phyloP scores from a whole-genome alignment of 2,888 invertebrate species.

The Melangyna quadrimaculata region DNA sequence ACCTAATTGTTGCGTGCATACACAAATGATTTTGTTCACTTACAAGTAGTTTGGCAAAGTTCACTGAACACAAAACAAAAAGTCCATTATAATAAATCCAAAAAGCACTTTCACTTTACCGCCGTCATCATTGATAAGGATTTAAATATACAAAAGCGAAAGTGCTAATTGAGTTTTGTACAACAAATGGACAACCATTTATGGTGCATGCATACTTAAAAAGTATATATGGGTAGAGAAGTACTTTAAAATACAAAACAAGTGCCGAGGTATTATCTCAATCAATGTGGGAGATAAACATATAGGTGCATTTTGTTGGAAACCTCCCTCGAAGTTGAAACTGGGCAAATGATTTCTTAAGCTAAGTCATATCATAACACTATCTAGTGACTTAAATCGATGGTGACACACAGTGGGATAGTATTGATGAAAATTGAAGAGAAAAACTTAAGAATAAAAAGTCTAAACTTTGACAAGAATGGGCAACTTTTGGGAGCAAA shows the following conservation, averaged over 20 bases:
- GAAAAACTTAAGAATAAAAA: too few relatives aligned
- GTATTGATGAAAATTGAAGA: background rate
- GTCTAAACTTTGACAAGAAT: too few relatives aligned
- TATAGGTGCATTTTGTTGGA: background rate
- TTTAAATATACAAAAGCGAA: constrained; percentile 57
- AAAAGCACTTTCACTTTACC: constrained; percentile 40
- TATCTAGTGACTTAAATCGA: background rate
- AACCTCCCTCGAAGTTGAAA: background rate
- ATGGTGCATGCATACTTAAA: background rate
- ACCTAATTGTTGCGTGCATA: too few relatives aligned
- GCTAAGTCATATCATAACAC: background rate
- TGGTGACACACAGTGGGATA: background rate
- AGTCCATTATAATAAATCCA: background rate
- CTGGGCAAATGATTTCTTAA: background rate
- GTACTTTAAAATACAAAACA: background rate
- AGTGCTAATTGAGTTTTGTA: constrained; percentile 48
- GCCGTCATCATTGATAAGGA: constrained; percentile 46
- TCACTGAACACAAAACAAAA: constrained; percentile 10
- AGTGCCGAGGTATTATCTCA: background rate
- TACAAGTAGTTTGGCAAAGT: too few relatives aligned
- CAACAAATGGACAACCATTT: constrained; percentile 15
- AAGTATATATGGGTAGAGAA: background rate
- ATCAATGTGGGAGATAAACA: background rate
- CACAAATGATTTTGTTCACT: background rate
- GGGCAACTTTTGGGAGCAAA: too few relatives aligned